Evolutionary conservation across 2,113 vertebrate genomes (phyloP), one percentile per base, ranked within the genome.

Genomic region (Catharus bicknelli): DNA sequence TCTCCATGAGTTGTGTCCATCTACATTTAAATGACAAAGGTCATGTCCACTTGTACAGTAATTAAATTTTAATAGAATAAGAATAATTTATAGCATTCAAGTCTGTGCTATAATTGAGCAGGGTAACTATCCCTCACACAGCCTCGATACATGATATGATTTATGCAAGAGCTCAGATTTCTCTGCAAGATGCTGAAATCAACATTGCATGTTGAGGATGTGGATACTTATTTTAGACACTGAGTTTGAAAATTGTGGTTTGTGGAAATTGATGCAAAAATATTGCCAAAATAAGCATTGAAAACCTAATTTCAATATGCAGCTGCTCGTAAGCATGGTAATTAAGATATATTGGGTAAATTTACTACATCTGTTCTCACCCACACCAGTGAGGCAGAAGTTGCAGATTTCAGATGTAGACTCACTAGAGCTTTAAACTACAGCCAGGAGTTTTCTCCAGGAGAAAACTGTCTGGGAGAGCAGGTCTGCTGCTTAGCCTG

Each of bases 261-360:
- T 95, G 59, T 77, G 87, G 85, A 88, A 94, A 93, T 86, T 62
- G 42, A 93, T 80, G 93, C 83, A 95, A 95, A 96, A 94, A 90
- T 95, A 93, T 95, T 95, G 83, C 88, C 93, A 94, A 96, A 95
- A 96, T 95, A 95, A 95, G 79, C 58, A 85, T 90, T 95, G 87
- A 93, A 29, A 91, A 74, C 4, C 51, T 91, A 73, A 85, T 91
- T 95, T 95, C 68, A 95, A 59, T 94, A 67, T 90, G 85, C 95
- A 94, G 92, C 95, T 95, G 95, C 83, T 91, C 93, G 73, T 86
- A 94, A 95, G 88, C 83, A 83, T 38, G 66, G 67, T 73, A 91
- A 95, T 95, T 95, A 94, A 93, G 83, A 86, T 50, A 77, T 62
- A 93, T 29, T 91, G 85, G 51, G 72, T 59, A 91, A 86, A 95